Evolutionary conservation across 2,888 invertebrate species (phyloP).

Genomic region (Eumerus sabulonum): DNA sequence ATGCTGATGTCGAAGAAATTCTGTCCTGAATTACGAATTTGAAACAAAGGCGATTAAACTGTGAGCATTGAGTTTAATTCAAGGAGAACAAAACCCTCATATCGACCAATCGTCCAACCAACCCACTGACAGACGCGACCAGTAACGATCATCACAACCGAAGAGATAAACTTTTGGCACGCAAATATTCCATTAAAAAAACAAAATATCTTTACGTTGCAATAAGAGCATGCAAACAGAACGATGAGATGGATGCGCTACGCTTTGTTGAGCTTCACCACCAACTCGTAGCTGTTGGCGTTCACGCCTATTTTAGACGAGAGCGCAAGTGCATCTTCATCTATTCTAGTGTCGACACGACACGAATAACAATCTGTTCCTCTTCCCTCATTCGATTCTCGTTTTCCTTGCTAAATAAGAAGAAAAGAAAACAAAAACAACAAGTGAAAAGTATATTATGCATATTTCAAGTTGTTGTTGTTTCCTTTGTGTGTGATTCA

Average conservation of each 20-base stretch:
- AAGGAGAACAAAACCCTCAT: constrained; percentile 24
- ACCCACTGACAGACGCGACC: no score
- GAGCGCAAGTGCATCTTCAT: constrained; percentile 53
- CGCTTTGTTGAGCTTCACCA: constrained; percentile 2
- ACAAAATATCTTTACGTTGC: constrained; percentile 40
- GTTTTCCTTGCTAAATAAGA: constrained; percentile 31
- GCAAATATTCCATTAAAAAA: constrained; percentile 61
- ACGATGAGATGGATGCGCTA: constrained; percentile 23
- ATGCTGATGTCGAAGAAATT: neutral
- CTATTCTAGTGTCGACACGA: constrained; percentile 3
- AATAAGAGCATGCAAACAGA: constrained; percentile 43
- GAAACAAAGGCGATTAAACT: constrained; percentile 35
- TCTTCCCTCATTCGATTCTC: neutral
- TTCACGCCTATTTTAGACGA: constrained; percentile 51
- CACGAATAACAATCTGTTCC: constrained; percentile 8
- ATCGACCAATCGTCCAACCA: no score
- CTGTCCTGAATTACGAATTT: no score
- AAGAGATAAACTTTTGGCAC: constrained; percentile 63
- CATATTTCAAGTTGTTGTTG: constrained; percentile 20
- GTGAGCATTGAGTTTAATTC: constrained; percentile 45
- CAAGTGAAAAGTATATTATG: constrained; percentile 48
- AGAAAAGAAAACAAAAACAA: no score
- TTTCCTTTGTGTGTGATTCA: neutral
- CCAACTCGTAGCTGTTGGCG: constrained; percentile 25
- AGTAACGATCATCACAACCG: constrained; percentile 52